These are phyloP conservation scores for Oceanodroma leucorhoa DNA, from an alignment of 2,797 vertebrate species.

Conservation along the genomic window DNA sequence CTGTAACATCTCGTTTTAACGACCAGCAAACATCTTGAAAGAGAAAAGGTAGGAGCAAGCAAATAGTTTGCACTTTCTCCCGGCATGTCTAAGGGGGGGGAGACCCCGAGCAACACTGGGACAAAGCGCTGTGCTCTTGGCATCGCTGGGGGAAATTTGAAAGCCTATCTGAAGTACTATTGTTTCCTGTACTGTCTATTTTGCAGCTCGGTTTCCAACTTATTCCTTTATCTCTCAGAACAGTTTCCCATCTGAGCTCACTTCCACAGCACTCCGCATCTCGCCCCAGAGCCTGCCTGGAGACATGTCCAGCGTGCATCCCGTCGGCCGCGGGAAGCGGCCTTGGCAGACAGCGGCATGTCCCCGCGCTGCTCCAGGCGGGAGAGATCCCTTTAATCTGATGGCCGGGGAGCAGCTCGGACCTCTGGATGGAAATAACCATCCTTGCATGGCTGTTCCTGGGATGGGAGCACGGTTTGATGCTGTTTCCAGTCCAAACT, in stretches of 20 bases:
- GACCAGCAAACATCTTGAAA: neutral
- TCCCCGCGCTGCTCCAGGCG: neutral
- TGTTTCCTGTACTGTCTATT: conserved; percentile 68
- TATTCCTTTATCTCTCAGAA: conserved; percentile 57
- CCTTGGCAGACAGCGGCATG: neutral
- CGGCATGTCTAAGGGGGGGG: neutral
- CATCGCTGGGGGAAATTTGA: conserved; percentile 30
- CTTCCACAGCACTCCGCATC: neutral
- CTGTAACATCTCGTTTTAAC: neutral
- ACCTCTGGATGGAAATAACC: neutral
- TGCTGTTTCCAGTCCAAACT: neutral
- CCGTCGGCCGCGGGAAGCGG: fast-evolving
- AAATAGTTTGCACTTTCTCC: neutral
- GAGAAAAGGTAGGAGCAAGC: neutral
- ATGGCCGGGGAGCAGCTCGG: neutral
- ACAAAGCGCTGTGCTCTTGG: neutral
- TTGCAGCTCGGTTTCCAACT: conserved; percentile 41
- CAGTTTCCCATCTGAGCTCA: conserved; percentile 61
- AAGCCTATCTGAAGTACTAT: conserved; percentile 58
- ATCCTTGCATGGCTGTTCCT: neutral
- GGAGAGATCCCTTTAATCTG: neutral
- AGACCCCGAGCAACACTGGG: neutral
- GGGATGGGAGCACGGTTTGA: fast-evolving
- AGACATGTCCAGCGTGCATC: neutral
- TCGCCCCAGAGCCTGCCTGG: neutral